Base-by-base conservation (phyloP, 2,113 vertebrate genomes). In the Xenus cinereus region DNA sequence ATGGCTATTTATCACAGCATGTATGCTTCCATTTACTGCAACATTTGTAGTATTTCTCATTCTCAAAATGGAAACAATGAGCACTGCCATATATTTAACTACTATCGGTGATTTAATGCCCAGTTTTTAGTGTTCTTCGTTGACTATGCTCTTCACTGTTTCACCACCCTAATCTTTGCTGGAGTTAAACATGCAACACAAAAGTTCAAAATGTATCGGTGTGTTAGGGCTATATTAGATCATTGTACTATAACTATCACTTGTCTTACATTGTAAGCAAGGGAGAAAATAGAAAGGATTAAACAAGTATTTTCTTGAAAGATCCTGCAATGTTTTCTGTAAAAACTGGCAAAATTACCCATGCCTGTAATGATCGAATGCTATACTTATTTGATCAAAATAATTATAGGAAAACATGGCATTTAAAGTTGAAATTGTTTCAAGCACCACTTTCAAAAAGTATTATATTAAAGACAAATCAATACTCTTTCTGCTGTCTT, bases 371-470 rank as follows among this genome's bases (percentile, higher is more conserved):
- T 17, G 23, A 97, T 96, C 93, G 94, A 97, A 93, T 92, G 37
- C 66, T 75, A 71, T 96, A 96, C 56, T 96, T 92, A 97, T 83
- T 96, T 95, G 87, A 97, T 97, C 93, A 98, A 98, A 97, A 96
- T 95, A 97, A 97, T 97, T 95, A 90, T 84, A 93, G 93, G 59
- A 97, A 98, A 97, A 97, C 74, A 98, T 97, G 91, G 96, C 75
- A 98, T 97, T 97, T 96, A 94, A 94, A 91, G 73, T 89, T 95
- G 56, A 96, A 96, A 97, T 97, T 96, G 83, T 94, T 94, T 95
- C 80, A 96, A 97, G 79, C 54, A 91, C 73, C 59, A 83, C 89
- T 98, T 97, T 96, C 72, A 93, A 93, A 97, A 97, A 94, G 63
- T 94, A 96, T 94, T 94, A 54, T 88, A 69, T 94, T 97, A 97